phyloP scores from a whole-genome alignment of 92 coral and sea anemone species.

The Pocillopora grandis region DNA sequence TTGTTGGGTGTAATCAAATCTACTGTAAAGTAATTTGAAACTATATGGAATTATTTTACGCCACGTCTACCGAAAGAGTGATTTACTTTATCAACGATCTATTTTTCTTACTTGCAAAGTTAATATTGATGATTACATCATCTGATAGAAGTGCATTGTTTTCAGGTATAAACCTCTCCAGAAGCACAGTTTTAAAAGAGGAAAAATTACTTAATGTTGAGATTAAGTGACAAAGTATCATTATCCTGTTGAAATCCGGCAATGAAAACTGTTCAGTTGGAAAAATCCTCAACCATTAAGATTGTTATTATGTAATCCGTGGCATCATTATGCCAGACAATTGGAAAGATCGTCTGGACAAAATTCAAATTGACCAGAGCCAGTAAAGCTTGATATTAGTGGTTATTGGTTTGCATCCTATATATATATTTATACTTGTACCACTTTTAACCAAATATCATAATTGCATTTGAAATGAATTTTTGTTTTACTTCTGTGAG shows the following conservation, averaged over 20 bases:
- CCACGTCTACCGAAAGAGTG: not conserved
- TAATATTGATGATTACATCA: not conserved
- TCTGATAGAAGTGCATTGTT: not conserved
- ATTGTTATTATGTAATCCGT: not conserved
- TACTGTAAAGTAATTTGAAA: not conserved
- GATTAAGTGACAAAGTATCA: not conserved
- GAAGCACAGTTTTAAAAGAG: not conserved
- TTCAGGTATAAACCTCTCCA: not conserved
- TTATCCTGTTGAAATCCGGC: not conserved
- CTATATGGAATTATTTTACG: not conserved
- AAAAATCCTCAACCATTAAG: not conserved
- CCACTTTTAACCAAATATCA: too few relatives aligned
- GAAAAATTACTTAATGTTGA: not conserved
- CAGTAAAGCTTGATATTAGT: too few relatives aligned
- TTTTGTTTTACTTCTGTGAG: too few relatives aligned
- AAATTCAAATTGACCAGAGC: not conserved
- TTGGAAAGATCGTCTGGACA: not conserved
- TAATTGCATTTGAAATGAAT: too few relatives aligned
- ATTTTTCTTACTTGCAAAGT: not conserved
- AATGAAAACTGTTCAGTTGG: not conserved
- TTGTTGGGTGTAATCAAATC: not conserved
- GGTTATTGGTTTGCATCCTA: too few relatives aligned
- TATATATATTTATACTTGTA: too few relatives aligned
- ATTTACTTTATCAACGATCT: not conserved
- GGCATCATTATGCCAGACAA: not conserved